A percentile compares a stretch with the other conserved stretches of the same genome.
Conservation (phyloP, 1,140 invertebrate species). For the Temnothorax longispinosus region DNA sequence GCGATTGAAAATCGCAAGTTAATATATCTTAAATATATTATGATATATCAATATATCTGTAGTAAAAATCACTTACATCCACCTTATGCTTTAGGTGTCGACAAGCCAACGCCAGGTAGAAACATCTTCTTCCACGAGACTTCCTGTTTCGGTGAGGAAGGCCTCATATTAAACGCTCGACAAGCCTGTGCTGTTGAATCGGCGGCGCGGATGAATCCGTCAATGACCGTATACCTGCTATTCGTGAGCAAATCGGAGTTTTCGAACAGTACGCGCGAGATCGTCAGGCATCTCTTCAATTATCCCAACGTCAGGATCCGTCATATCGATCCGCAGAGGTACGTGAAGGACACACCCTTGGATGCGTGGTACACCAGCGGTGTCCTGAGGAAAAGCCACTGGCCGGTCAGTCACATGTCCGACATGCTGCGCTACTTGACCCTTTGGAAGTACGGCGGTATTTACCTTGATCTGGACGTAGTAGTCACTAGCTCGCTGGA, state of each 20-base stretch:
- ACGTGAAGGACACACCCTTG: slow-evolving; percentile 87
- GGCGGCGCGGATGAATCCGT: slow-evolving; percentile 88
- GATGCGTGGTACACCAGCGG: slow-evolving; percentile 87
- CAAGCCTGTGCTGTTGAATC: slow-evolving; percentile 90
- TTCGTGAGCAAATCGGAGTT: slow-evolving; percentile 85
- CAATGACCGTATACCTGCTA: slow-evolving; percentile 86
- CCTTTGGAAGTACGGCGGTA: slow-evolving; percentile 92
- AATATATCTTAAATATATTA: background rate
- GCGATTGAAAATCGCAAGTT: background rate
- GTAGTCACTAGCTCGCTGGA: slow-evolving; percentile 89
- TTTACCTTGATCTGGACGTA: slow-evolving; percentile 92
- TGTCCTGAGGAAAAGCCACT: slow-evolving; percentile 85
- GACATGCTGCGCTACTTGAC: slow-evolving; percentile 90
- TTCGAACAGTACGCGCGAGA: slow-evolving; percentile 75
- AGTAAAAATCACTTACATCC: too few species aligned
- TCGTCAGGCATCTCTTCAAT: slow-evolving; percentile 83
- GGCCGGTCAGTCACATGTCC: slow-evolving; percentile 87
- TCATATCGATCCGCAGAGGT: slow-evolving; percentile 82
- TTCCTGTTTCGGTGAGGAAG: slow-evolving; percentile 83
- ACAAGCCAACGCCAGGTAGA: slow-evolving; percentile 73
- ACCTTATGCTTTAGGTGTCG: background rate
- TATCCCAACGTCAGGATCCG: slow-evolving; percentile 87
- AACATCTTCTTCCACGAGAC: slow-evolving; percentile 88
- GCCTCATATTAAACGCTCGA: slow-evolving; percentile 84
- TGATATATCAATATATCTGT: background rate